Base-by-base conservation (phyloP, 30 jellyfish, hydroid and myxozoan genomes). In the Phacellophora camtschatica region DNA sequence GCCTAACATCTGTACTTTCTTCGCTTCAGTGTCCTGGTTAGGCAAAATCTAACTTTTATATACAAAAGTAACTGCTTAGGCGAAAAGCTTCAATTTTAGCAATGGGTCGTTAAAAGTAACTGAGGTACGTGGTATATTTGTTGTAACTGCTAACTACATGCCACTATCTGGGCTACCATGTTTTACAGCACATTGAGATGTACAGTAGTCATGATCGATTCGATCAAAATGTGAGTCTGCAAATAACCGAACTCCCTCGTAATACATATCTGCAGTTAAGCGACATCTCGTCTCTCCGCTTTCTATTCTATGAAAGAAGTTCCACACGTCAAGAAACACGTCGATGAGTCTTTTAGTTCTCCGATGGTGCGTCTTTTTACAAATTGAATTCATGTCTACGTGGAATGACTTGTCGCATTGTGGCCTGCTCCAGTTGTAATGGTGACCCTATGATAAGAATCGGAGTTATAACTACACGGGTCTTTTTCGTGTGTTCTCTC, bases 391-490 rank as follows among this genome's bases (percentile, higher is more conserved):
- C 99, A 93, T 93, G 82, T 93, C 95, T 11, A 66, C 69, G 49
- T 81, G 82, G 54, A 93, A 93, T 19, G 99, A 92, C 51, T 71
- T 53, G 76, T 93, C 99, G 74, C 99, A 93, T 34, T 83, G 86
- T 3, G 90, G 56, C 25, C 99, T 66, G 29, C 94, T 73, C 99
- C 99, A 93, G 87, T 93, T 93, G 92, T 93, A 86, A 75, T 93
- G 99, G 42, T 74, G 83, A 12, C 99, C 99, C 99, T 93, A 45
- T n/a, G n/a, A n/a, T n/a, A n/a, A n/a, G n/a, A n/a, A n/a, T n/a
- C n/a, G n/a, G n/a, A n/a, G n/a, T n/a, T n/a, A n/a, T n/a, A n/a
- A n/a, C n/a, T n/a, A n/a, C n/a, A n/a, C n/a, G n/a, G n/a, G n/a
- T n/a, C n/a, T n/a, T n/a, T n/a, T n/a, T n/a, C n/a, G n/a, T n/a